Conservation (phyloP, 2,113 vertebrate genomes). For the Raja brachyura region DNA sequence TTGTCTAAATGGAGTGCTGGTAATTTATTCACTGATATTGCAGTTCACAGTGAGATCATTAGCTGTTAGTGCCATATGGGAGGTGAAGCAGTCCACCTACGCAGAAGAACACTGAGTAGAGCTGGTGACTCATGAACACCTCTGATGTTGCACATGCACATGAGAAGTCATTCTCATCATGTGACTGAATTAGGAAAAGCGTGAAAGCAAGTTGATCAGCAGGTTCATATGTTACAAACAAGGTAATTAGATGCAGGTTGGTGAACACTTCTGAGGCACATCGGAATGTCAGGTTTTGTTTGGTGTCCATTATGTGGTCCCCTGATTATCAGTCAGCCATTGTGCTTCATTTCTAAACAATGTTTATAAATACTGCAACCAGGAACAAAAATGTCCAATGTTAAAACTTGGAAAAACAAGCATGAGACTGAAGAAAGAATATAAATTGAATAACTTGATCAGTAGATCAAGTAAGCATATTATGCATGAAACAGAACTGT, state of each 20-base stretch:
- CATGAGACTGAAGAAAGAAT: background rate
- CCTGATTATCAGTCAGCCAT: background rate
- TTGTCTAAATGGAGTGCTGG: background rate
- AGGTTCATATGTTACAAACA: background rate
- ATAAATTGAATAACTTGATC: background rate
- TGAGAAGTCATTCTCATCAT: background rate
- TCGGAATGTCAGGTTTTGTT: background rate
- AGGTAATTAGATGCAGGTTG: too few relatives aligned
- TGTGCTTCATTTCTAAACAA: background rate
- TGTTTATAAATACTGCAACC: background rate
- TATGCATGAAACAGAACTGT: background rate
- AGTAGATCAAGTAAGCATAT: background rate
- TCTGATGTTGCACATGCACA: background rate
- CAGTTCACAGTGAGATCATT: background rate
- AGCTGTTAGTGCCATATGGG: background rate
- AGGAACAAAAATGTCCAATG: background rate
- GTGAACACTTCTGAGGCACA: background rate
- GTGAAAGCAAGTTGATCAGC: background rate
- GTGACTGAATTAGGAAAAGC: background rate
- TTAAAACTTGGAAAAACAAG: background rate
- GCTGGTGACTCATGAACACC: background rate
- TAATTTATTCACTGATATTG: conserved; percentile 5
- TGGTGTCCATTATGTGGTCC: background rate
- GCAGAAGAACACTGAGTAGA: background rate
- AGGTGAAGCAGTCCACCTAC: background rate